phyloP scores from a whole-genome alignment of 2,113 vertebrate genomes.

The Thunnus thynnus region DNA sequence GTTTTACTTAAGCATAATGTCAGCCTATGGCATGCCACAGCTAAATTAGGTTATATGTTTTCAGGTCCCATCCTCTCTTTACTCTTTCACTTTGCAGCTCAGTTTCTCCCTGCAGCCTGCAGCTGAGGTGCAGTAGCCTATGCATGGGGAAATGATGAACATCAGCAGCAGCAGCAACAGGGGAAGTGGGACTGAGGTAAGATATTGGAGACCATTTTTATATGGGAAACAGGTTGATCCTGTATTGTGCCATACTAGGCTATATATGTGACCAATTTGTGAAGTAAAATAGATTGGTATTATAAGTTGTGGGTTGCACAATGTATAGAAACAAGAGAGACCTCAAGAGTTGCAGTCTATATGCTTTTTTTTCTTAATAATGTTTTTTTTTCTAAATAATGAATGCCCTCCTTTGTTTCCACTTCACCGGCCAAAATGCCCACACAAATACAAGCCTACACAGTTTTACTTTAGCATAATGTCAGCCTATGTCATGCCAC shows the following conservation, averaged over 20 bases:
- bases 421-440: constrained; percentile 47
- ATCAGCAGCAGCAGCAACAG: constrained; percentile 31
- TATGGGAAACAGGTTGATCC: not conserved
- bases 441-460: constrained; percentile 28
- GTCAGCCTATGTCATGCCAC: constrained; percentile 32
- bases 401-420: constrained; percentile 66
- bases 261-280: not conserved
- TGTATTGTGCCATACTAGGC: not conserved
- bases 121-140: constrained; percentile 23
- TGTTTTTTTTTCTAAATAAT: no score
- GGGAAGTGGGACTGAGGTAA: constrained; percentile 63
- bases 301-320: not conserved
- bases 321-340: not conserved
- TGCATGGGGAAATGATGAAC: constrained; percentile 46
- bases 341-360: no score
- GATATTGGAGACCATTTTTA: constrained; percentile 24
- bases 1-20: constrained; percentile 50
- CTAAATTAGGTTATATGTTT: not conserved
- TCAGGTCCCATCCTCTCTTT: constrained; percentile 4
- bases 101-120: constrained; percentile 40
- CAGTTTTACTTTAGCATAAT: constrained; percentile 48
- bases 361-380: not conserved
- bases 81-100: constrained; percentile 27
- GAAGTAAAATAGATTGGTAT: not conserved
- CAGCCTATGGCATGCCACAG: constrained; percentile 27